These are phyloP conservation scores for Lysandra coridon DNA, from an alignment of 2,888 invertebrate species.

Conservation along the genomic window DNA sequence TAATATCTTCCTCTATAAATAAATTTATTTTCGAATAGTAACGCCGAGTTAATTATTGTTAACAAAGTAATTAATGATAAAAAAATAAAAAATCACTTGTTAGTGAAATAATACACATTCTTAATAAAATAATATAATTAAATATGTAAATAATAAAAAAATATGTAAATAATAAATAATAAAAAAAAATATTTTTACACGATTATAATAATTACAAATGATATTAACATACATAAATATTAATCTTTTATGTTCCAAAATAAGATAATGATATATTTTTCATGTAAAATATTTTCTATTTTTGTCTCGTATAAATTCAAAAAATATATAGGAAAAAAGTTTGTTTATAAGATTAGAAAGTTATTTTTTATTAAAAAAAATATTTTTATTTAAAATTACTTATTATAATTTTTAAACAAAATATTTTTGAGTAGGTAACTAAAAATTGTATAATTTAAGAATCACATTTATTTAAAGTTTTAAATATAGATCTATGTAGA, in stretches of 20 bases:
- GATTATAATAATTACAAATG: background rate
- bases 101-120: background rate
- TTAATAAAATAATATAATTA: constrained; percentile 5
- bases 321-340: background rate
- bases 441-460: background rate
- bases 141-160: constrained; percentile 15
- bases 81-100: background rate
- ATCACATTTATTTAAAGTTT: background rate
- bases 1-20: background rate
- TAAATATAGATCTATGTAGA: background rate
- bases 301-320: background rate
- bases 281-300: too few relatives aligned
- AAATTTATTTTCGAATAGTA: background rate
- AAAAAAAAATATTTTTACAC: constrained; percentile 5
- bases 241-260: background rate
- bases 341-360: background rate
- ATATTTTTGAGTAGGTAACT: background rate
- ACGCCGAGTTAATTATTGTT: background rate
- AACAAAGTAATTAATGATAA: background rate
- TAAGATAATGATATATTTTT: background rate
- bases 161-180: constrained; percentile 5
- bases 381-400: background rate
- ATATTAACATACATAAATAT: constrained; percentile 15
- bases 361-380: background rate
- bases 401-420: background rate